These are phyloP conservation scores for Psittacula cyanocephala DNA, from an alignment of 2,113 vertebrate species.

Conservation along the genomic window DNA sequence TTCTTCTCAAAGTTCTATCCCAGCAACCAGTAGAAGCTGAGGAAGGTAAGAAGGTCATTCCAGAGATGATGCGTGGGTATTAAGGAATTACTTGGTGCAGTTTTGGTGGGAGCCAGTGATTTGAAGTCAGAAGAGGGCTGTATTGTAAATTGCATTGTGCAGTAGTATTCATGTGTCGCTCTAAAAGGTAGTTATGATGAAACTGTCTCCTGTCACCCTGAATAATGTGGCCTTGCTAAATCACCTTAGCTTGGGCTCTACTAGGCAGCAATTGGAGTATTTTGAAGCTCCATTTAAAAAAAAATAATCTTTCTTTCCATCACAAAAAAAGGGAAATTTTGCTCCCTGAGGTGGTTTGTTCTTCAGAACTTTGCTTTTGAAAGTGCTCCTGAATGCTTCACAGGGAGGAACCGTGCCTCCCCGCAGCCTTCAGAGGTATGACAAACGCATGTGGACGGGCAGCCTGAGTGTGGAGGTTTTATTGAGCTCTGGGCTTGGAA, in stretches of 20 bases:
- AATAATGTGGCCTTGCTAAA: background rate
- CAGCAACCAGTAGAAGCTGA: conserved; percentile 85
- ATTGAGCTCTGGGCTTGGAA: background rate
- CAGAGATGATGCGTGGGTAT: background rate
- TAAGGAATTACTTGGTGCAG: background rate
- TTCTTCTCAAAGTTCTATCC: conserved; percentile 89
- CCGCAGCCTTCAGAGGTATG: background rate
- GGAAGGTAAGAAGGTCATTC: conserved; percentile 79
- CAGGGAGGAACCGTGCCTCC: background rate
- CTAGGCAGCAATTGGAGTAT: background rate
- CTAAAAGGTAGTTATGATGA: background rate
- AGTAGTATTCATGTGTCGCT: background rate
- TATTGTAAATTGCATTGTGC: background rate
- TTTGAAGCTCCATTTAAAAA: background rate
- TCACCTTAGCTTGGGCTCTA: background rate
- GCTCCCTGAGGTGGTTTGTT: background rate
- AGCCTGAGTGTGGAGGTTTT: background rate
- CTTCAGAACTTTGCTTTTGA: background rate
- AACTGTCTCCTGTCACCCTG: background rate
- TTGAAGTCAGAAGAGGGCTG: background rate
- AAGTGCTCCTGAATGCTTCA: background rate
- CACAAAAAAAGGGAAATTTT: background rate
- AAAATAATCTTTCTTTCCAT: background rate
- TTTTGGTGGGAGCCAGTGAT: background rate
- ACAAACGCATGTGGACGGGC: background rate